Conservation (phyloP, 2,113 vertebrate genomes). For the Pseudonaja textilis region DNA sequence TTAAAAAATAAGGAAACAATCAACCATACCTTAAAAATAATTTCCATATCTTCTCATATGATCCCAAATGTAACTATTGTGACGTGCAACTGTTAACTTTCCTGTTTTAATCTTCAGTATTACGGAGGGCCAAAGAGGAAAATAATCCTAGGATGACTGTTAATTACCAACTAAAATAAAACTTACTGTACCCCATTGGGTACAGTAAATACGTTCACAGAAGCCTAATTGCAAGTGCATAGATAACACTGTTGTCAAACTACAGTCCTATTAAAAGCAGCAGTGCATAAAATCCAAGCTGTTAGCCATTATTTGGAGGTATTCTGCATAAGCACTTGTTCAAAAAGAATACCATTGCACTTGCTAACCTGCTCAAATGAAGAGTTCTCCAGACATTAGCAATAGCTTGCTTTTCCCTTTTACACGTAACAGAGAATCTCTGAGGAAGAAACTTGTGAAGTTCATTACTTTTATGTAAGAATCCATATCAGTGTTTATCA, state of each 20-base stretch:
- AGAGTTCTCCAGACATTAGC: neutral
- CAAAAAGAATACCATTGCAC: neutral
- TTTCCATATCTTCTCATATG: slow-evolving; percentile 22
- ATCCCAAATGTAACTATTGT: slow-evolving; percentile 29
- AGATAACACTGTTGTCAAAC: slow-evolving; percentile 43
- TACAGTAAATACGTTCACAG: slow-evolving; percentile 13
- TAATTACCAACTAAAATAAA: slow-evolving; percentile 31
- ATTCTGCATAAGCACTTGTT: slow-evolving; percentile 31
- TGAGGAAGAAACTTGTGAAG: neutral
- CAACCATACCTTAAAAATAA: slow-evolving; percentile 55
- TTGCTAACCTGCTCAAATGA: neutral
- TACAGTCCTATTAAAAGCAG: slow-evolving; percentile 28
- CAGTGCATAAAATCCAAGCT: slow-evolving; percentile 45
- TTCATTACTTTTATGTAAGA: neutral
- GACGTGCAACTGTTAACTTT: slow-evolving; percentile 24
- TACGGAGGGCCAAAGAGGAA: slow-evolving; percentile 17
- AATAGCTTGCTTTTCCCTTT: neutral
- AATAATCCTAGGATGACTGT: slow-evolving; percentile 15
- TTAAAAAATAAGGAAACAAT: slow-evolving; percentile 5
- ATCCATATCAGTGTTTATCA: neutral
- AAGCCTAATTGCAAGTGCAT: slow-evolving; percentile 38
- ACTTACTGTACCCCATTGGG: slow-evolving; percentile 22
- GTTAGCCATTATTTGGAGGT: slow-evolving; percentile 29
- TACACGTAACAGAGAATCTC: neutral
- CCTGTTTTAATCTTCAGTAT: slow-evolving; percentile 33